Conservation (phyloP, 2,888 invertebrate species). For the Cephus pulcher region DNA sequence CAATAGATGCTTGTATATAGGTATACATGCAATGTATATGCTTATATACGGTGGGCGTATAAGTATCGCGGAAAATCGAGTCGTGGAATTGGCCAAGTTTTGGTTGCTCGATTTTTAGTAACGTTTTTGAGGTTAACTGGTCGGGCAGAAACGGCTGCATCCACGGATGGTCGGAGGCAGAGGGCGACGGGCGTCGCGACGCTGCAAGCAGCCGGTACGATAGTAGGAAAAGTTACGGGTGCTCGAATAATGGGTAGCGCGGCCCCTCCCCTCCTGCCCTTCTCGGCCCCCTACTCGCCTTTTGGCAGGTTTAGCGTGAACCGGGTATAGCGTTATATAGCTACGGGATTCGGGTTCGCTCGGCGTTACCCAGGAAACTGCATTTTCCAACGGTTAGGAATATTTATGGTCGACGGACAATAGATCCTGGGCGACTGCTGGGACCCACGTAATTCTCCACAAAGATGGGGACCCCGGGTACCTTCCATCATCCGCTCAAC, state of each 20-base stretch:
- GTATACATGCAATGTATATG: constrained; percentile 8
- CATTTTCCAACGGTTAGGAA: constrained; percentile 57
- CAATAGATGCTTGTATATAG: not conserved
- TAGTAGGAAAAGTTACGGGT: constrained; percentile 20
- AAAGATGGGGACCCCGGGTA: constrained; percentile 1
- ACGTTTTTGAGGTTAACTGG: not conserved
- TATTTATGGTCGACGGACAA: constrained; percentile 58
- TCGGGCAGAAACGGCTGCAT: not conserved
- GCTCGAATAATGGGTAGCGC: constrained; percentile 17
- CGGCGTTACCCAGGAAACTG: constrained; percentile 39
- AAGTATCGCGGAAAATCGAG: not conserved
- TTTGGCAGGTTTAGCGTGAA: constrained; percentile 13
- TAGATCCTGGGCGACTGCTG: constrained; percentile 24
- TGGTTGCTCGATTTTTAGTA: not conserved
- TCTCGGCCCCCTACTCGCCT: not conserved
- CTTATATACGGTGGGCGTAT: not conserved
- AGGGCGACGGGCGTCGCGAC: not conserved
- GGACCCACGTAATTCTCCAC: constrained; percentile 4
- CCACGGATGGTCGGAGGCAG: not conserved
- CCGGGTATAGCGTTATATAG: constrained; percentile 24
- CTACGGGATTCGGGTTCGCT: constrained; percentile 35
- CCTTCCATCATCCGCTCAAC: not conserved
- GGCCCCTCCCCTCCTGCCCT: not conserved
- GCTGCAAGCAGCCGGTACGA: constrained; percentile 3
- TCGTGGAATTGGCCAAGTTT: not conserved